Base-by-base conservation (phyloP, 2,113 vertebrate species). In the Cyanoramphus novaezelandiae region DNA sequence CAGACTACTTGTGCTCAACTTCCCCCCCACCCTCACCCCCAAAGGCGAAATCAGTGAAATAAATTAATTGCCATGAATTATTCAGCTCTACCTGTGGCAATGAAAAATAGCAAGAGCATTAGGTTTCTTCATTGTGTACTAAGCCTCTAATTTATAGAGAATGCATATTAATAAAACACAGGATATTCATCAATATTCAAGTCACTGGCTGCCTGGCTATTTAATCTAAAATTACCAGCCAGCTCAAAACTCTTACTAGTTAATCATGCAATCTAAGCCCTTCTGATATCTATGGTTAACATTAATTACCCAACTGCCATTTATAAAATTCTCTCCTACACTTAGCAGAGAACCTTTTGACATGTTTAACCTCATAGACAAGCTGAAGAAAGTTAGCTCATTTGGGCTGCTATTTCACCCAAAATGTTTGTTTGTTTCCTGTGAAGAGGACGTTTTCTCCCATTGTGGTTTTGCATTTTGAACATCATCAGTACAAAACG, bases 211-310 rank as follows among this genome's bases (percentile, higher is more conserved):
- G 88, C 91, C 93, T 96, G 93, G 93, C 95, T 96, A 97, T 97
- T 96, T 96, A 97, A 97, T 96, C 96, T 95, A 95, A 95, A 97
- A 97, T 96, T 97, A 97, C 91, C 93, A 97, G 93, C 86, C 93
- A 94, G 88, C 86, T 97, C 91, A 92, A 95, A 96, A 96, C 83
- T 96, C 96, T 97, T 95, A 96, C 96, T 95, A 96, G 96, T 96
- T 96, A 97, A 97, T 97, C 93, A 95, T 94, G 95, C 87, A 93
- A 96, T 97, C 96, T 96, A 95, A 97, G 96, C 88, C 92, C 91
- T 94, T 94, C 86, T 90, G 91, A 96, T 97, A 96, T 96, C 91
- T 95, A 96, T 95, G 86, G 83, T 97, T 97, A 96, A 96, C 96
- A 96, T 92, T 95, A 96, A 97, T 96, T 96, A 96, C 91, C 86